phyloP scores from a whole-genome alignment of 2,797 vertebrate genomes.

The Cryptoprocta ferox region DNA sequence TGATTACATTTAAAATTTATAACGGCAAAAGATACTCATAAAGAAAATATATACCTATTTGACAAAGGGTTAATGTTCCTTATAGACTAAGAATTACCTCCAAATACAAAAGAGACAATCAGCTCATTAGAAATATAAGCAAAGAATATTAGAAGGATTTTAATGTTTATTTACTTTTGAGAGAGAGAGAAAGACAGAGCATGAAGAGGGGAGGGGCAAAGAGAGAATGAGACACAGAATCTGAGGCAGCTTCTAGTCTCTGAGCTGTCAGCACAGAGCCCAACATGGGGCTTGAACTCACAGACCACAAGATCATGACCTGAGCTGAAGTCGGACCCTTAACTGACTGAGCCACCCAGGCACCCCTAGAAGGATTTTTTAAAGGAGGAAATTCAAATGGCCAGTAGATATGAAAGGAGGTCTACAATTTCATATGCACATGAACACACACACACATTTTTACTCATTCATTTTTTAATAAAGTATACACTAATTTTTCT shows the following conservation, averaged over 20 bases:
- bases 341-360: too few relatives aligned
- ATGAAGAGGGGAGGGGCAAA: too few relatives aligned
- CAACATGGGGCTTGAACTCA: too few relatives aligned
- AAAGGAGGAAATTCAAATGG: not conserved
- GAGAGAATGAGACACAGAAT: too few relatives aligned
- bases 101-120: not conserved
- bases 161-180: too few relatives aligned
- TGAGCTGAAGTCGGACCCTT: too few relatives aligned
- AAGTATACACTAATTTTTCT: constrained; percentile 40
- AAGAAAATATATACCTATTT: constrained; percentile 36
- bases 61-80: constrained; percentile 13
- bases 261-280: too few relatives aligned
- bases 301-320: too few relatives aligned
- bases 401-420: not conserved
- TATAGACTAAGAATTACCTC: not conserved
- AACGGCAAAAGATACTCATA: constrained; percentile 25
- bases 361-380: not conserved
- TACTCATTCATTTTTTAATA: constrained; percentile 22
- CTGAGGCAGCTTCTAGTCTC: too few relatives aligned
- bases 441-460: not conserved
- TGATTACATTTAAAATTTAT: constrained; percentile 27
- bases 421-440: not conserved
- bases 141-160: not conserved
- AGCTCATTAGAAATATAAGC: not conserved
- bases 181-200: too few relatives aligned